These are phyloP conservation scores for Ptychochromis oligacanthus DNA, from an alignment of 2,113 vertebrate genomes.

Conservation along the genomic window DNA sequence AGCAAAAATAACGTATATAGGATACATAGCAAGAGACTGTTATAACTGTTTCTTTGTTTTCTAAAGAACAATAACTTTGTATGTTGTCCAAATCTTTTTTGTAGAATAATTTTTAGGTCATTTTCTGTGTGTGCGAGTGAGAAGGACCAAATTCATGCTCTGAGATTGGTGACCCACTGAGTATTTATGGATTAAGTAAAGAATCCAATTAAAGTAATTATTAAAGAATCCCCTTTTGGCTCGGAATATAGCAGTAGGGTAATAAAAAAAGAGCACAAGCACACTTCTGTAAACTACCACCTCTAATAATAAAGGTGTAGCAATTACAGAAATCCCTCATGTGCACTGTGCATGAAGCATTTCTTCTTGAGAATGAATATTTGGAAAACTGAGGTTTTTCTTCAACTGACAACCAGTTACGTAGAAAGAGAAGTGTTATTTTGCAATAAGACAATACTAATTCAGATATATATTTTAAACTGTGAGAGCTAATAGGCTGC, in stretches of 20 bases:
- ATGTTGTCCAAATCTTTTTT: conserved; percentile 79
- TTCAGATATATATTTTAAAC: conserved; percentile 26
- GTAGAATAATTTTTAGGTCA: conserved; percentile 77
- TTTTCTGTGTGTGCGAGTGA: conserved; percentile 80
- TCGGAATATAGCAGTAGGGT: conserved; percentile 61
- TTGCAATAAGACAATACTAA: conserved; percentile 31
- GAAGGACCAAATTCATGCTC: conserved; percentile 80
- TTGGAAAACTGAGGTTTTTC: conserved; percentile 17
- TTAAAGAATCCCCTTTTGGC: conserved; percentile 14
- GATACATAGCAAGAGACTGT: conserved; percentile 81
- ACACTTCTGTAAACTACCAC: conserved; percentile 57
- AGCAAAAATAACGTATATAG: conserved; percentile 75
- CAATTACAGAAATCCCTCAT: conserved; percentile 30
- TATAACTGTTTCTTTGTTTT: conserved; percentile 82
- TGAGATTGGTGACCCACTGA: conserved; percentile 33
- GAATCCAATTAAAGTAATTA: conserved; percentile 21
- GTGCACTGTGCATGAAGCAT: conserved; percentile 28
- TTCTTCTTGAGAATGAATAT: conserved; percentile 29
- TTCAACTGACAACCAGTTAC: conserved; percentile 13
- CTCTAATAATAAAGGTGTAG: conserved; percentile 31
- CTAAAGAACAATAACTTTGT: conserved; percentile 81
- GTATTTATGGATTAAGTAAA: conserved; percentile 50
- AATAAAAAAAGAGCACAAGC: conserved; percentile 49
- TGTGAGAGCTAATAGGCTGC: conserved; percentile 39
- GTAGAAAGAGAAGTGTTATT: conserved; percentile 3